Evolutionary conservation across 2,113 vertebrate species (phyloP), one percentile per base, ranked within the genome.

Genomic region (Cyanistes caeruleus): DNA sequence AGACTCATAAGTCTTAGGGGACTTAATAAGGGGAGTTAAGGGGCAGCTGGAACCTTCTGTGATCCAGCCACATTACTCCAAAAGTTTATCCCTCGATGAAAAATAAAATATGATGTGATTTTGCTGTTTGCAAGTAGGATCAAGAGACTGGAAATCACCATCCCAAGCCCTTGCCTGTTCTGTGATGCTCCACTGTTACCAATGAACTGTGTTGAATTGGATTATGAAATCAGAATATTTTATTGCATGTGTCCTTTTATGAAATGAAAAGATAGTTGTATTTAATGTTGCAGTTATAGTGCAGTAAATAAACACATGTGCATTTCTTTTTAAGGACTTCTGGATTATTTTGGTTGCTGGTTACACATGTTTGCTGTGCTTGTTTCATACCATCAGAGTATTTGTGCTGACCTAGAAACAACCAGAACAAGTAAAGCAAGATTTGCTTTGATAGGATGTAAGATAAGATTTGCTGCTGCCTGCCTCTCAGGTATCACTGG

Each of bases 251-350:
- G 69, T 79, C 59, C 48, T 86, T 94, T 95, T 91, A 53, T 90
- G 55, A 90, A 84, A 93, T n/a, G 27, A 64, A 84, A 90, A 81
- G 31, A 55, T 33, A 67, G 31, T 73, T 83, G 23, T 76, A 93
- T 89, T 86, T 89, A 48, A 75, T 64, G 67, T 87, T 91, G 84
- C 81, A 65, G 52, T 89, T 73, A 65, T 13, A 82, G 64, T 59
- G 53, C 62, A 90, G 46, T 89, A 93, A 97, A 97, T 95, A 96
- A 97, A 96, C 51, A 91, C 39, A 64, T 30, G n/a, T 2, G 1
- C 63, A 69, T 92, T 94, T 90, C 80, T 97, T 96, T 96, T 82
- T 93, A 94, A 96, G 28, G 76, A 59, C 37, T 78, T 92, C 4
- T 64, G 25, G 25, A 48, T 96, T 64, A 64, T 95, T 92, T 56